These are phyloP conservation scores for Julus scandinavius DNA, from an alignment of 2,888 invertebrate species.

Conservation along the genomic window DNA sequence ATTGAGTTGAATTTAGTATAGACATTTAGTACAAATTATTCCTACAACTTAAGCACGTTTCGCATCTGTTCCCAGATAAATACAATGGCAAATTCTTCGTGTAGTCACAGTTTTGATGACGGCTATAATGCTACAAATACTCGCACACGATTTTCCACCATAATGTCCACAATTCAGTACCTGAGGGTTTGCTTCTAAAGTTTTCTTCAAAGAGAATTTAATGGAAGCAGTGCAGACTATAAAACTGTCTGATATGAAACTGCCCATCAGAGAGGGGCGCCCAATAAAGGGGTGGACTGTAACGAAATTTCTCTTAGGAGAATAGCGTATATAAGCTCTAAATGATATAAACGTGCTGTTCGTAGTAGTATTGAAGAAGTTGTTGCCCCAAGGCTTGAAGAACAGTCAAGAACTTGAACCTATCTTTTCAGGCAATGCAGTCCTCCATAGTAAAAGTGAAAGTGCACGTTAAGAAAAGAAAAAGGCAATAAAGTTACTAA, in stretches of 20 bases:
- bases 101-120: neutral
- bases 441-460: constrained; percentile 17
- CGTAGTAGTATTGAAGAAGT: neutral
- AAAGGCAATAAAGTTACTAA: constrained; percentile 36
- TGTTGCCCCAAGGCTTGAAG: constrained; percentile 11
- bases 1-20: too few relatives aligned
- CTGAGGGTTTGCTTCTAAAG: neutral
- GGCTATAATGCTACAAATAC: neutral
- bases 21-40: too few relatives aligned
- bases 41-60: too few relatives aligned
- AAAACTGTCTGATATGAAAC: neutral
- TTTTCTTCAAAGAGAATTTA: neutral
- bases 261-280: neutral
- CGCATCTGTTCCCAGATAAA: neutral
- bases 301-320: neutral
- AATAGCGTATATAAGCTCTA: neutral
- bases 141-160: neutral
- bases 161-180: neutral
- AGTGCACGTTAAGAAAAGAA: constrained; percentile 46
- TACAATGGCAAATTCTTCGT: neutral
- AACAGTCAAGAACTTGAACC: constrained; percentile 40
- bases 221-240: neutral
- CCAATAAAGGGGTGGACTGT: constrained; percentile 6
- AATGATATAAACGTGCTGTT: constrained; percentile 40
- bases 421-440: constrained; percentile 37